Base-by-base conservation (phyloP, 1,140 invertebrate species). In the Bursaphelenchus mucronatus region DNA sequence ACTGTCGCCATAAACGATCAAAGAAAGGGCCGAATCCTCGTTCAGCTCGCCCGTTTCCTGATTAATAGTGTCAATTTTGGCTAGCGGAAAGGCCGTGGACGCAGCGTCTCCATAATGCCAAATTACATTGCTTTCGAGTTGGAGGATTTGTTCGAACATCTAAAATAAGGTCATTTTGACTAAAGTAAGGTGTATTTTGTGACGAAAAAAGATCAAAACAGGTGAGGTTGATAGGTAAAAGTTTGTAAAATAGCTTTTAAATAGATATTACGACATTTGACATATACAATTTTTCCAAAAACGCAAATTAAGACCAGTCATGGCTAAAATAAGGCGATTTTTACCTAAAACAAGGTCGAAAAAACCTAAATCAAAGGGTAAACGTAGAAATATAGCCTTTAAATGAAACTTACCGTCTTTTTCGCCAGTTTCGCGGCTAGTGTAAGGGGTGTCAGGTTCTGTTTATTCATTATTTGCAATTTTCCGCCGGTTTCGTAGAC, bases 1-100 rank as follows among this genome's bases (percentile, higher is more conserved):
- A 84, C 86, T 86, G 85, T 92, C 92, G 55, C 94, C 94, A 86
- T 97, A 96, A 5, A 95, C 91, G n/a, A 97, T 92, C n/a, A 96
- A 87, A 86, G 94, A 94, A 5, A 97, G 83, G 0, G 90, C 93
- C 0, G 92, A 96, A 75, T 91, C 89, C 74, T 91, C 92, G 78
- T 91, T 92, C 8, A 97, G 92, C 52, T 89, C 87, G 19, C 94
- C 94, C 6, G 89, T 92, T 71, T 88, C 86, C 1, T 89, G 88
- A 76, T 94, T 90, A 66, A 98, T 97, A 0, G 94, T 97, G 81
- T 98, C 95, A 19, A 97, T 90, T 82, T 92, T 89, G 0, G 89
- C 88, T n/a, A 98, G 81, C 0, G 94, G 94, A 84, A 97, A 97
- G 0, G 92, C 94, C 0, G 92, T 92, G 82, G 93, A 97, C 0